A percentile compares a stretch with the other conserved stretches of the same genome.
phyloP scores from a whole-genome alignment of 2,888 invertebrate genomes.

The Syrista parreyssii region DNA sequence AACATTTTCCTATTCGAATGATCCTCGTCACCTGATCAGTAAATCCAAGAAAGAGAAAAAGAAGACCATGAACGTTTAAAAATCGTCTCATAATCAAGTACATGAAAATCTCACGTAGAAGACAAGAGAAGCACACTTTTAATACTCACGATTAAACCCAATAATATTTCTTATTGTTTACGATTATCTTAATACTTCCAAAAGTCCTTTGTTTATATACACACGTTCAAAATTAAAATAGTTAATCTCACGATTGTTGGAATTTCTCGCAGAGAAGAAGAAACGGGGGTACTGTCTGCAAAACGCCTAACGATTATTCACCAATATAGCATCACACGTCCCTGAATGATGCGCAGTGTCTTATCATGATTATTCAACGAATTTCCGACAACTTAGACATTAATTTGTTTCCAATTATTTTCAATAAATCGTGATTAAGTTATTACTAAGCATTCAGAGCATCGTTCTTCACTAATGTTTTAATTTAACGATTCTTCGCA shows the following conservation, averaged over 20 bases:
- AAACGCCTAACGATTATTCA: neutral
- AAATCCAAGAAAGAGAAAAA: neutral
- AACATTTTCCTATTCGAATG: neutral
- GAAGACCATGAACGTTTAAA: neutral
- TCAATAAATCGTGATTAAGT: neutral
- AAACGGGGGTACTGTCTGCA: neutral
- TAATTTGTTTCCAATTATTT: constrained; percentile 20
- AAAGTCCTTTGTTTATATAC: neutral
- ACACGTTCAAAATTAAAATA: neutral
- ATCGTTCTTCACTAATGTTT: neutral
- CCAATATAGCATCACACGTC: constrained; percentile 9
- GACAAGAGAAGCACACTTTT: neutral
- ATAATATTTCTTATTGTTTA: neutral
- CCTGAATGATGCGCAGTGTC: constrained; percentile 38
- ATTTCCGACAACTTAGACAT: constrained; percentile 7
- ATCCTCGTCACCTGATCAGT: neutral
- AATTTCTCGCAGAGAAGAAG: neutral
- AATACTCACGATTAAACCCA: neutral
- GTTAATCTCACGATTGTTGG: neutral
- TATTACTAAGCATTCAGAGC: neutral
- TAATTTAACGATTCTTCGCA: neutral
- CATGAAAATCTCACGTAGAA: neutral
- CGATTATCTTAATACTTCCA: neutral
- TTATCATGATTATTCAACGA: constrained; percentile 3
- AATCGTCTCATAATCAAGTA: neutral